These are phyloP conservation scores for Theocolax elegans DNA, from an alignment of 1,140 invertebrate species.

Conservation along the genomic window DNA sequence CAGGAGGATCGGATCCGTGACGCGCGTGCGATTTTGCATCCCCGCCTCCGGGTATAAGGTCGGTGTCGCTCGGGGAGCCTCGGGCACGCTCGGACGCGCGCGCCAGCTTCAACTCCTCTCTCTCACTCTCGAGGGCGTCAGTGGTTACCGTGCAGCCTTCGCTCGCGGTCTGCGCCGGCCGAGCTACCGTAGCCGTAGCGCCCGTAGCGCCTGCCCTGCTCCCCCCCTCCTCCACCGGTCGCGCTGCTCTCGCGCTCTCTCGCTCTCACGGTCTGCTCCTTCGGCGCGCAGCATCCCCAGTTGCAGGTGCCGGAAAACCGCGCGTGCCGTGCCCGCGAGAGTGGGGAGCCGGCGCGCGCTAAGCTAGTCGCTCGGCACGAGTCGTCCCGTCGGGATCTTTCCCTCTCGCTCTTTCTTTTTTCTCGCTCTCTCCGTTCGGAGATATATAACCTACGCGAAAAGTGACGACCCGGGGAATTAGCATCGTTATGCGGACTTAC, in stretches of 20 bases:
- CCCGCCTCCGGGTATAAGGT: background rate
- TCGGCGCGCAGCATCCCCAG: background rate
- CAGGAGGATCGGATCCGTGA: background rate
- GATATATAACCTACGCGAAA: too few relatives aligned
- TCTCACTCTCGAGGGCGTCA: background rate
- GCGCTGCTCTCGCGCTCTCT: background rate
- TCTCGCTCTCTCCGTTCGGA: too few relatives aligned
- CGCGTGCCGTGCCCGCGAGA: too few relatives aligned
- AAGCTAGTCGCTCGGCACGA: too few relatives aligned
- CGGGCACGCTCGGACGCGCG: conserved; percentile 11
- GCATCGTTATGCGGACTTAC: too few relatives aligned
- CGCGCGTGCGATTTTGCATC: conserved; percentile 6
- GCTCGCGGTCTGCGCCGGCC: conserved; percentile 10
- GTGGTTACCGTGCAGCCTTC: conserved; percentile 31
- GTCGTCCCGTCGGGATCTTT: too few relatives aligned
- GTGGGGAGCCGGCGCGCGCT: too few relatives aligned
- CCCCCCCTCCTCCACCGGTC: background rate
- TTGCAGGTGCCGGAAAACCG: background rate
- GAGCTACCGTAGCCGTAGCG: too few relatives aligned
- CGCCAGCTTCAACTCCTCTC: background rate
- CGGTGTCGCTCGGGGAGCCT: background rate
- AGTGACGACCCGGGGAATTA: too few relatives aligned
- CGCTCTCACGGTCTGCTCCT: background rate
- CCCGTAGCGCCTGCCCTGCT: too few relatives aligned
- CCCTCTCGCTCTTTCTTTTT: too few relatives aligned